Percentiles rank a stretch among this genome's conserved stretches.
These are phyloP conservation scores for Molossus molossus DNA, from an alignment of 2,797 vertebrate genomes.

Conservation along the genomic window DNA sequence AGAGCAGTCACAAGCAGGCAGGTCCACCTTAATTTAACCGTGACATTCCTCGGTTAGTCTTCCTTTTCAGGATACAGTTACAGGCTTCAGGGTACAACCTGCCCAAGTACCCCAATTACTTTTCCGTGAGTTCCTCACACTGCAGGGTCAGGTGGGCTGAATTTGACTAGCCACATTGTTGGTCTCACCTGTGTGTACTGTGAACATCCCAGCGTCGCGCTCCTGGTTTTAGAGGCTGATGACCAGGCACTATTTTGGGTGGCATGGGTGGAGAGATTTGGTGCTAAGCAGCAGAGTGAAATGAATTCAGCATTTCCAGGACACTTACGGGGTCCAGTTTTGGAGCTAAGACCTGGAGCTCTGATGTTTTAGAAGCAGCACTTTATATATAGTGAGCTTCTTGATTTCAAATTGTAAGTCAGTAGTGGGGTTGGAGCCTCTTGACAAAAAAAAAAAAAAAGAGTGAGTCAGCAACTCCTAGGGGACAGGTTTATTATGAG, in stretches of 20 bases:
- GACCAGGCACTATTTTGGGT: not conserved
- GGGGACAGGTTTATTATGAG: not conserved
- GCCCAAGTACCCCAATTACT: not conserved
- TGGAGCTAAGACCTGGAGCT: not conserved
- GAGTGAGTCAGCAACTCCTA: not conserved
- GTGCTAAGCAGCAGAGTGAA: not conserved
- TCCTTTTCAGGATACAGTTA: not conserved
- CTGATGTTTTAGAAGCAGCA: not conserved
- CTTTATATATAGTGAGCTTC: constrained; percentile 1
- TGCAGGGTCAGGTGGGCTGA: not conserved
- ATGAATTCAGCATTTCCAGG: not conserved
- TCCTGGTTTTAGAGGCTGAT: not conserved
- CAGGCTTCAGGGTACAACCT: not conserved
- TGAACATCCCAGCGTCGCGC: not conserved
- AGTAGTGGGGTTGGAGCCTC: not conserved
- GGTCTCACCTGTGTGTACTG: not conserved
- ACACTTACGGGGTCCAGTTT: not conserved
- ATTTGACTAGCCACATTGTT: not conserved
- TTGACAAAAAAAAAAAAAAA: not conserved
- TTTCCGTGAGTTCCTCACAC: not conserved
- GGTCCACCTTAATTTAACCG: not conserved
- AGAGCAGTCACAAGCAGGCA: not conserved
- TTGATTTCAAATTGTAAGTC: constrained; percentile 1
- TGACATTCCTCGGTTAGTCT: not conserved
- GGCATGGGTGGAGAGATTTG: not conserved